Evolutionary conservation across 2,797 vertebrate genomes (phyloP).

Genomic region (Phoeniculus purpureus): DNA sequence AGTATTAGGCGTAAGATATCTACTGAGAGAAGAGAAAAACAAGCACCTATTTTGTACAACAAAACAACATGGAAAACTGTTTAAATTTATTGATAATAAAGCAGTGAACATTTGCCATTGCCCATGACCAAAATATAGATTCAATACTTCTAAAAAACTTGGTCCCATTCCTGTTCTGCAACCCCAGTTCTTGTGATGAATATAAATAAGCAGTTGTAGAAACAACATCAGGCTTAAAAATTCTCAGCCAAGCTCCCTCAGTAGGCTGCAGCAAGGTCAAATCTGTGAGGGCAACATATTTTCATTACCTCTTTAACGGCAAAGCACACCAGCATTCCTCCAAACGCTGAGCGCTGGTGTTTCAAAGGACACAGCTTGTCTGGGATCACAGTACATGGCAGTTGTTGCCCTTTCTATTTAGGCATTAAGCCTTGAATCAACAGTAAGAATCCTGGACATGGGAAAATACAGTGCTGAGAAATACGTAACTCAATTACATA

Average conservation of each 20-base stretch:
- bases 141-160: background rate
- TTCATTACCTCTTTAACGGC: background rate
- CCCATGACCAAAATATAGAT: background rate
- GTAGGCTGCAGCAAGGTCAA: background rate
- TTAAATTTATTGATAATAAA: background rate
- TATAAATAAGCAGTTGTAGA: background rate
- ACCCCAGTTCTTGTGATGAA: background rate
- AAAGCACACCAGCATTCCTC: conserved; percentile 39
- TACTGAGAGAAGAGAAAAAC: background rate
- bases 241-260: background rate
- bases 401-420: conserved; percentile 58
- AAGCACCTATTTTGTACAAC: background rate
- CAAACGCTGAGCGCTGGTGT: rapidly evolving
- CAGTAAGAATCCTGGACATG: conserved; percentile 48
- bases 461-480: conserved; percentile 61
- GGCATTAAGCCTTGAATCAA: conserved; percentile 65
- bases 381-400: conserved; percentile 11
- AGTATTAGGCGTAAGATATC: background rate
- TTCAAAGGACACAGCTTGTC: conserved; percentile 42
- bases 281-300: background rate
- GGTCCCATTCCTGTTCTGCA: background rate
- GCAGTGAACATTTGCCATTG: background rate
- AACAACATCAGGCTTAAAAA: conserved; percentile 27
- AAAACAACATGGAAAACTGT: background rate
- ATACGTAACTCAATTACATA: conserved; percentile 53